Evolutionary conservation across 2,888 invertebrate genomes (phyloP).

Genomic region (Cerceris ruficornis): DNA sequence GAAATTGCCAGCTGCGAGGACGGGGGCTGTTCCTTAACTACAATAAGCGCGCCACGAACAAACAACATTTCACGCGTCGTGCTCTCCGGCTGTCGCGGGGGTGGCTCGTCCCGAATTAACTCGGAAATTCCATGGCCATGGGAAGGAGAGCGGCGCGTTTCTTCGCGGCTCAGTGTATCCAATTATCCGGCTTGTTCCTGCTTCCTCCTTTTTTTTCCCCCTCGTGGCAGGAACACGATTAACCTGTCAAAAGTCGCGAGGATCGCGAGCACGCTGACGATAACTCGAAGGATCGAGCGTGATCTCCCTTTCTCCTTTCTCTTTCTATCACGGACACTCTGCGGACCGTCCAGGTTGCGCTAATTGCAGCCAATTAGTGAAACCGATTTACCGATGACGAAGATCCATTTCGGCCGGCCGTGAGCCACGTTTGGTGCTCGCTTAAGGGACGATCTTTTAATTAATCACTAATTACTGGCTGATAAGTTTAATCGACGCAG

Average conservation of each 20-base stretch:
- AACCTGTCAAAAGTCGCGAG: constrained; percentile 26
- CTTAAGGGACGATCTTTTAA: constrained; percentile 45
- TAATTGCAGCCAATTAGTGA: constrained; percentile 57
- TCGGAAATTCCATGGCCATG: neutral
- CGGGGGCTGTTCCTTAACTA: no score
- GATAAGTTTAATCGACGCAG: constrained; percentile 50
- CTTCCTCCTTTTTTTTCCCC: constrained; percentile 11
- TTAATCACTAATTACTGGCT: constrained; percentile 54
- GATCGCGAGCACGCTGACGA: constrained; percentile 16
- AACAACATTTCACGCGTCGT: neutral
- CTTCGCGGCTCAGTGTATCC: neutral
- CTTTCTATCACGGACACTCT: neutral
- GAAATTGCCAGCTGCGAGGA: neutral
- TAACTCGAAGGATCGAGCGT: constrained; percentile 38
- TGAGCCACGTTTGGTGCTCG: constrained; percentile 3
- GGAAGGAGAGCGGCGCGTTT: neutral
- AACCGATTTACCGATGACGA: constrained; percentile 35
- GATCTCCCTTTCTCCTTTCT: neutral
- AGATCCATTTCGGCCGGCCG: constrained; percentile 12
- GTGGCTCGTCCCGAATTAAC: neutral
- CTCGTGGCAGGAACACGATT: constrained; percentile 18
- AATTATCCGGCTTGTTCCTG: neutral
- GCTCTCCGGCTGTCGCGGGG: neutral
- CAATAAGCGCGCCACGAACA: constrained; percentile 1
- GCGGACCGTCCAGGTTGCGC: constrained; percentile 9